These are phyloP conservation scores for Lepus oiostolus DNA, from an alignment of 2,797 vertebrate species.

Conservation along the genomic window DNA sequence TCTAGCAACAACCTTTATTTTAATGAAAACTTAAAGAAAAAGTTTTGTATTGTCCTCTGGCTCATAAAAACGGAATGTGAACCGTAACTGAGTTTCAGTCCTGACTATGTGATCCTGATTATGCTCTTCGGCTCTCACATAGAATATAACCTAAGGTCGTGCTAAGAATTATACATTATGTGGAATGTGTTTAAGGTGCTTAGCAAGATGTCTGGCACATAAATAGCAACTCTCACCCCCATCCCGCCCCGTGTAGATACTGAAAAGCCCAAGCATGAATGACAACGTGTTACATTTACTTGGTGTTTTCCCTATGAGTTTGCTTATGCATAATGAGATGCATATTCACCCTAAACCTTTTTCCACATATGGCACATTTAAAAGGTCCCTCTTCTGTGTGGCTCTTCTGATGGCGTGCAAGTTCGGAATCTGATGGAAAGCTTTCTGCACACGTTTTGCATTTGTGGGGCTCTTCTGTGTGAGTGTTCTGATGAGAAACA, in stretches of 20 bases:
- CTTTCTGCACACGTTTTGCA: slow-evolving; percentile 41
- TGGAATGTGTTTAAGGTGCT: slow-evolving; percentile 51
- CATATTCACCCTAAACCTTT: slow-evolving; percentile 46
- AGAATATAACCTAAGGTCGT: slow-evolving; percentile 14
- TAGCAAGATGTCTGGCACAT: not conserved
- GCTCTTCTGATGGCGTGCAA: slow-evolving; percentile 59
- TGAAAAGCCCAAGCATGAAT: not conserved
- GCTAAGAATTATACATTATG: not conserved
- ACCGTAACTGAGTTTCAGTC: slow-evolving; percentile 51
- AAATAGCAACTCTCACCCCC: not conserved
- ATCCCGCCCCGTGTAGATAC: not conserved
- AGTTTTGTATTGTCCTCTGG: not conserved
- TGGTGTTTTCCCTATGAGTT: slow-evolving; percentile 41
- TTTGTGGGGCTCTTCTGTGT: slow-evolving; percentile 52
- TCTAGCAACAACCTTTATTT: slow-evolving; percentile 57
- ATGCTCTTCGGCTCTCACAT: slow-evolving; percentile 5
- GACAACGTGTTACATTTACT: slow-evolving; percentile 43
- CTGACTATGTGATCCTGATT: not conserved
- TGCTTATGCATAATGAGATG: slow-evolving; percentile 50
- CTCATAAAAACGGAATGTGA: slow-evolving; percentile 49
- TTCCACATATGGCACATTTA: slow-evolving; percentile 33
- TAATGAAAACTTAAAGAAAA: slow-evolving; percentile 48
- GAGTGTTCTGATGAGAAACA: slow-evolving; percentile 65
- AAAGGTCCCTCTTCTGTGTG: slow-evolving; percentile 44
- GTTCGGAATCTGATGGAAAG: slow-evolving; percentile 65